Percentiles rank a stretch among this genome's conserved stretches.
phyloP scores from a whole-genome alignment of 2,797 vertebrate genomes.

The Lepus oiostolus region DNA sequence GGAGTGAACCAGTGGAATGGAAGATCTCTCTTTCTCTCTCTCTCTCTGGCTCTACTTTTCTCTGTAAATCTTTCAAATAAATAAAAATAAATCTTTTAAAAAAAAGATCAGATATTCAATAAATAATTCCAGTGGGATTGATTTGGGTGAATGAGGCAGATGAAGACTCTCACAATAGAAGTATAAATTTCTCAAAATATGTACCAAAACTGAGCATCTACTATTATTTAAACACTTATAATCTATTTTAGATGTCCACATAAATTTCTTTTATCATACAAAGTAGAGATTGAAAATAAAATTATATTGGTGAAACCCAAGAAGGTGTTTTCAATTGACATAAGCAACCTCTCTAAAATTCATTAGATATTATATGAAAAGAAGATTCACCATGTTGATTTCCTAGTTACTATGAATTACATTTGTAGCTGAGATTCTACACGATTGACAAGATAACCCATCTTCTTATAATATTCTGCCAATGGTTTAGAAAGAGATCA shows the following conservation, averaged over 20 bases:
- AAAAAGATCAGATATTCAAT: not conserved
- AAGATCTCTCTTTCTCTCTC: no score
- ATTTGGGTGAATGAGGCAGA: not conserved
- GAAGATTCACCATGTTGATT: not conserved
- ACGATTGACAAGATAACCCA: not conserved
- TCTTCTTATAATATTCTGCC: not conserved
- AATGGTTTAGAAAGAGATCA: fast-evolving
- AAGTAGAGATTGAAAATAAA: not conserved
- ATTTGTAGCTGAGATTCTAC: not conserved
- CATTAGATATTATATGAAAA: not conserved
- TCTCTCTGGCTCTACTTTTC: no score
- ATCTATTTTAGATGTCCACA: not conserved
- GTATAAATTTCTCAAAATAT: not conserved
- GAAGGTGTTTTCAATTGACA: not conserved
- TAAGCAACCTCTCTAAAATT: not conserved
- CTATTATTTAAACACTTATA: not conserved
- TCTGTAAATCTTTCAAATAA: no score
- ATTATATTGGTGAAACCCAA: not conserved
- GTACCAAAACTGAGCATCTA: not conserved
- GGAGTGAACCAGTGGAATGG: no score
- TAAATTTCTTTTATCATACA: not conserved
- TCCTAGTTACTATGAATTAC: not conserved
- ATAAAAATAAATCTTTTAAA: no score
- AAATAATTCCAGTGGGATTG: not conserved
- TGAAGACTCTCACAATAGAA: not conserved